These are phyloP conservation scores for Zygothrica quintamaculata DNA, from an alignment of 2,888 invertebrate genomes.

Conservation along the genomic window DNA sequence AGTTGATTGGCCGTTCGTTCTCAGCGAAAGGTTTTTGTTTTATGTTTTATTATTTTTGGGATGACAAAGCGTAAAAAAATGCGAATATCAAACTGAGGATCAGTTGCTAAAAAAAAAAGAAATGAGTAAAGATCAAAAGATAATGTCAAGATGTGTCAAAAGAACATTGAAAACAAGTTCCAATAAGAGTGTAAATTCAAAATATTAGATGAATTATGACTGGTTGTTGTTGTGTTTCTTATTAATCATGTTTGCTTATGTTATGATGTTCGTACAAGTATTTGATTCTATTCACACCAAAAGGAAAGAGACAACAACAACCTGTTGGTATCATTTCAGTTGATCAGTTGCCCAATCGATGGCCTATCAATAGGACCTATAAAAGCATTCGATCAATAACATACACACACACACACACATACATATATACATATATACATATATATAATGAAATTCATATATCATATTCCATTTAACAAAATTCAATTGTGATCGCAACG, in stretches of 20 bases:
- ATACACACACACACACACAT: conserved; percentile 17
- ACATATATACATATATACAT: no score
- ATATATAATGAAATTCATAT: no score
- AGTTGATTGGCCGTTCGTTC: conserved; percentile 1
- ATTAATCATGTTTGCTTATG: no score
- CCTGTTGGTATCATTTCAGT: conserved; percentile 28
- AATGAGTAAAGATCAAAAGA: neutral
- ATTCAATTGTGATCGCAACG: conserved; percentile 56
- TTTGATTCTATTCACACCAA: no score
- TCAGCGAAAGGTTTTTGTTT: neutral
- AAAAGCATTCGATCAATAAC: conserved; percentile 22
- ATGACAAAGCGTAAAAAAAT: neutral
- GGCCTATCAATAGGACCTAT: conserved; percentile 4
- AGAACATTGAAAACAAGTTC: no score
- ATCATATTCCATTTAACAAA: conserved; percentile 42
- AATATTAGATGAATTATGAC: no score
- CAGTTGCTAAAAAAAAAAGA: neutral
- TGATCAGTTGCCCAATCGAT: conserved; percentile 23
- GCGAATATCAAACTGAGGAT: neutral
- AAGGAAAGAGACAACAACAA: no score
- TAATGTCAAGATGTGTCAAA: no score
- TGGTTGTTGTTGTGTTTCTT: no score
- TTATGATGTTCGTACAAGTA: no score
- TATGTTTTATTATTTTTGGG: neutral
- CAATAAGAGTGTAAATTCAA: no score